These are phyloP conservation scores for Micromussa lordhowensis DNA, from an alignment of 92 coral and sea anemone genomes.

Conservation along the genomic window DNA sequence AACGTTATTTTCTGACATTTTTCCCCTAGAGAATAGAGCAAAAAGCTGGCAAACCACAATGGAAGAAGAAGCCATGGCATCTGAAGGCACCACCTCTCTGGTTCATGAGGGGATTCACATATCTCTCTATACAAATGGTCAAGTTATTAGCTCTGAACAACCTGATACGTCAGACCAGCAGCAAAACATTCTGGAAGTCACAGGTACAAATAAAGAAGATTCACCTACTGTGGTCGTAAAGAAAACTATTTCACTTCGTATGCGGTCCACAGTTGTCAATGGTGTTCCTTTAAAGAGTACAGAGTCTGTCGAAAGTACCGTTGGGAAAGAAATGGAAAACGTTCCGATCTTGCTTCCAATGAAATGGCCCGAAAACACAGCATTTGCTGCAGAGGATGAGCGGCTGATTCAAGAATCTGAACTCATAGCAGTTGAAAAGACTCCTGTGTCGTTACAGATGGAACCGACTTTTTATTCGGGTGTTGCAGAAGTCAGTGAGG, in stretches of 20 bases:
- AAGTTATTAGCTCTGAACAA: background rate
- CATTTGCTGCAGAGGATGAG: background rate
- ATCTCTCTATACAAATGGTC: background rate
- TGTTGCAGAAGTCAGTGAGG: background rate
- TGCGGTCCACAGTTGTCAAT: background rate
- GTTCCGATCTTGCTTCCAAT: background rate
- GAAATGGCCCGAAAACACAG: background rate
- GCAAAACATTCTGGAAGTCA: background rate
- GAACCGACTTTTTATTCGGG: background rate
- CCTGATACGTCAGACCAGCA: background rate
- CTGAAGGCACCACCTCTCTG: background rate
- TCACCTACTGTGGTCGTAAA: background rate
- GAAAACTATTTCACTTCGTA: background rate
- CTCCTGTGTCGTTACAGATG: background rate
- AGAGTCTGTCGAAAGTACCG: background rate
- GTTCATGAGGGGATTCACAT: background rate
- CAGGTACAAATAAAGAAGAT: background rate
- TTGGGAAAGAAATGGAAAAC: background rate
- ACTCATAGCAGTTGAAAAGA: background rate
- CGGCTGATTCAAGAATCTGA: background rate
- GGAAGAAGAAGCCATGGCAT: conserved; percentile 10
- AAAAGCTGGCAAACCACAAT: background rate
- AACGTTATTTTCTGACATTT: background rate
- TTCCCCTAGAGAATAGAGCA: background rate
- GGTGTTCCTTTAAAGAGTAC: background rate